Base-by-base conservation (phyloP, 2,888 invertebrate species). In the Spilosoma lubricipeda region DNA sequence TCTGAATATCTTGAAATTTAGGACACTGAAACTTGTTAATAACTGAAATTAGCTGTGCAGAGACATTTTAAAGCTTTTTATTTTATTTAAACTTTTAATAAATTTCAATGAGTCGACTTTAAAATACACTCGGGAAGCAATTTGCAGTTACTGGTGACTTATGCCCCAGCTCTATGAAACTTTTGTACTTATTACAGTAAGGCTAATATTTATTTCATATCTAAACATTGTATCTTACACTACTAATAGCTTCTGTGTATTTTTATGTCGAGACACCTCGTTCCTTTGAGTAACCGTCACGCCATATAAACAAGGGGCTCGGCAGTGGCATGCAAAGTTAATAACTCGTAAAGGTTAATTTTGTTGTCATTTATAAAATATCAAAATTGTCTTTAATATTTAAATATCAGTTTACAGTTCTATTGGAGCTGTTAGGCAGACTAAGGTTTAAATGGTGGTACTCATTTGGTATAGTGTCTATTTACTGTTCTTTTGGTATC, bases 331-430 rank as follows among this genome's bases (percentile, higher is more conserved):
- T 80, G 78, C 69, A 48, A 64, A 33, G 72, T 70, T 83, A 85
- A 81, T 76, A 77, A 72, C 76, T 42, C 67, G 68, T 65, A 85
- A 84, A 84, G 84, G 85, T 84, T 85, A 84, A 80, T 83, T 74
- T 83, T 76, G 76, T 77, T 80, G 78, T 85, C 80, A 80, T 85
- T 85, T 80, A 56, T 52, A 72, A 84, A 84, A 83, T 83, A 83
- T 75, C 78, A 85, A 59, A 63, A 70, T 65, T 56, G 67, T 30
- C 52, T 67, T 67, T 20, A 66, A 27, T 52, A 30, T 67, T 67
- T 56, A 9, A 68, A 73, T 72, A 68, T 23, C 64, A 68, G 23
- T 73, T 30, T 52, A n/a, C 4, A 36, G 36, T 20, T n/a, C 8
- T 70, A 33, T 36, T n/a, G 30, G 9, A 48, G 45, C 30, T 9